Evolutionary conservation across 2,888 invertebrate genomes (phyloP), one percentile per base, ranked within the genome.

Genomic region (Blastobasis lacticolella): DNA sequence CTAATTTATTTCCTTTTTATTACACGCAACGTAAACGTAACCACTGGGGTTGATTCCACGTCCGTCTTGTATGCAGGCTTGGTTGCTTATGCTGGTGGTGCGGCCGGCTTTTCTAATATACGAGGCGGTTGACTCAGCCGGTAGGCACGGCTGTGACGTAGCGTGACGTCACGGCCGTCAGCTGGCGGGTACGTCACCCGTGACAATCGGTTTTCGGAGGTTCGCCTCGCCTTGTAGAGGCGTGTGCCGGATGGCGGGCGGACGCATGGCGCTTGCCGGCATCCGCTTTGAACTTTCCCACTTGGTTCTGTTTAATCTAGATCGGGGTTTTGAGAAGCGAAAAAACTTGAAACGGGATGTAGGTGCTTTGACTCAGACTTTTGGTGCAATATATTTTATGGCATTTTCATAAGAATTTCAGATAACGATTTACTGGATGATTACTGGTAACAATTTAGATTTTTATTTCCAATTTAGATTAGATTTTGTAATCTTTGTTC

Each of bases 81-180:
- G 73, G 64, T 75, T 64, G 71, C 66, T 67, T 81, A 64, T 87
- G 86, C 59, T 68, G 66, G 66, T 58, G 57, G 59, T 63, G 66
- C 66, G 55, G 58, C 69, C 65, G 67, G 64, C 68, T 69, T 70
- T 70, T 74, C 73, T 50, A 36, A 81, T 86, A 81, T 84, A 86
- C 80, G 74, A 77, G 67, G 71, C 9, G 41, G 42, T 36, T 74
- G 77, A 78, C 54, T 77, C 76, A 75, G 67, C 65, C 59, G 62
- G 59, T 62, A 69, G 72, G 73, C 63, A 60, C 66, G 62, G 68
- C 52, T 54, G 63, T 70, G 66, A 61, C 67, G 69, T 73, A 69
- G 73, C 71, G 40, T 57, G 55, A 59, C 66, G 65, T 23, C 23
- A 23, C 54, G 52, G 56, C 58, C 52, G 68, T 65, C 75, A 72